Base-by-base conservation (phyloP, 2,888 invertebrate genomes). In the Chrysotoxum bicinctum region DNA sequence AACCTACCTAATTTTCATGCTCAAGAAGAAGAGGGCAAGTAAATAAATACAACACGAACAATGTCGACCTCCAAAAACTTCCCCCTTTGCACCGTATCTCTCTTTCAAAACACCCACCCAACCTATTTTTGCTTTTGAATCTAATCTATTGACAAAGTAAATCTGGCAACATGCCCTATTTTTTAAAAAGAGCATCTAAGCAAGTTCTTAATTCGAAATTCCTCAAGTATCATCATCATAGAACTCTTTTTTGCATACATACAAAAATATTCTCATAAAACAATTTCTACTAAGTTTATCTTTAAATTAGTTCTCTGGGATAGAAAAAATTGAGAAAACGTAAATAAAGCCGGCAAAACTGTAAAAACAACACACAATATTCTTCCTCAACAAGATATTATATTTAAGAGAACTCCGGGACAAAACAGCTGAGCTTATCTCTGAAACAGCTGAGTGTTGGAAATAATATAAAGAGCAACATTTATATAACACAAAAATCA, bases 21-120 rank as follows among this genome's bases (percentile, higher is more conserved):
- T 19, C 21, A 8, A 37, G 37, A 58, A 58, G 21, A 8, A 23
- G n/a, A 23, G 26, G 10, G 6, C 14, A 60, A 19, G 14, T 68
- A 68, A 37, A 52, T 73, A 45, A 73, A 72, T 54, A 40, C 23
- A 74, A 64, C 23, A 83, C 32, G 43, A 69, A 54, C 52, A 45
- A 68, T 77, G 72, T 77, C 82, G 82, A 82, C 82, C 82, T 70
- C 70, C 64, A 77, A 58, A 60, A 26, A 23, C 37, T 10, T 19
- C 43, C 21, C 26, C 30, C 40, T 2, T 50, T 37, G 4, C 23
- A 32, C 2, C n/a, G 21, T 37, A 8, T n/a, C 26, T 45, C 19
- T 58, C 23, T 68, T 16, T 14, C 26, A 3, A 58, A 37, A 19
- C 16, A 23, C 23, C 40, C 9, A 40, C 23, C 40, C 60, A 60